phyloP scores from a whole-genome alignment of 2,888 invertebrate genomes.

The Mechanitis mazaeus region DNA sequence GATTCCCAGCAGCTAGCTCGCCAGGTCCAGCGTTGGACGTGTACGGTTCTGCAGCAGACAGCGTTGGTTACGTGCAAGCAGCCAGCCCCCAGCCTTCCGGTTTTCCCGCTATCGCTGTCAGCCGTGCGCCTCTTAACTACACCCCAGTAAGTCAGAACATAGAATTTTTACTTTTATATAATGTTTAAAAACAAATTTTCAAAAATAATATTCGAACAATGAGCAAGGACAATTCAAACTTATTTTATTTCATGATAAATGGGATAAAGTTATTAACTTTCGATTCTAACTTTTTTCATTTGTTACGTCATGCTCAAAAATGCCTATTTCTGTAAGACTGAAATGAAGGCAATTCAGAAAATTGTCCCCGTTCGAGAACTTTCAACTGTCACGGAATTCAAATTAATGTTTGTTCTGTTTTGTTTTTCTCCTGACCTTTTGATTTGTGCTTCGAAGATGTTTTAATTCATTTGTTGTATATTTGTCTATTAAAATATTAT shows the following conservation, averaged over 20 bases:
- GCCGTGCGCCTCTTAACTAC: constrained; percentile 94
- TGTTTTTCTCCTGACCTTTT: constrained; percentile 62
- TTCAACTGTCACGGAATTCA: constrained; percentile 71
- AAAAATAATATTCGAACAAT: constrained; percentile 7
- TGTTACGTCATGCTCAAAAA: constrained; percentile 71
- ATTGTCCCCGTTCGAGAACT: constrained; percentile 68
- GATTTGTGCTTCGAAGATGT: constrained; percentile 54
- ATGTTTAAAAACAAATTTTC: constrained; percentile 1
- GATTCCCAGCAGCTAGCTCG: constrained; percentile 94
- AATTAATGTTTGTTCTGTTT: constrained; percentile 74
- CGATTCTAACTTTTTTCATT: constrained; percentile 75
- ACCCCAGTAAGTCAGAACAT: constrained; percentile 85
- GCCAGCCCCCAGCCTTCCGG: constrained; percentile 98
- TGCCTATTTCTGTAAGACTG: constrained; percentile 62
- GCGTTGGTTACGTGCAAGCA: constrained; percentile 96
- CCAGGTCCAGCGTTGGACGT: constrained; percentile 95
- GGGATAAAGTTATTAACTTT: constrained; percentile 75
- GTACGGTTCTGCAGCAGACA: constrained; percentile 92
- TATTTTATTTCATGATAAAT: constrained; percentile 61
- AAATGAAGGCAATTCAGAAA: constrained; percentile 71
- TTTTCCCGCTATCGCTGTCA: constrained; percentile 95
- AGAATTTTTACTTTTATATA: constrained; percentile 1
- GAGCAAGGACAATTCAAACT: constrained; percentile 16
- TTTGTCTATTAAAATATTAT: constrained; percentile 26
- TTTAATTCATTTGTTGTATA: constrained; percentile 46